Percentiles rank a stretch among this genome's conserved stretches.
These are phyloP conservation scores for Balearica regulorum DNA, from an alignment of 2,797 vertebrate genomes.

Conservation along the genomic window DNA sequence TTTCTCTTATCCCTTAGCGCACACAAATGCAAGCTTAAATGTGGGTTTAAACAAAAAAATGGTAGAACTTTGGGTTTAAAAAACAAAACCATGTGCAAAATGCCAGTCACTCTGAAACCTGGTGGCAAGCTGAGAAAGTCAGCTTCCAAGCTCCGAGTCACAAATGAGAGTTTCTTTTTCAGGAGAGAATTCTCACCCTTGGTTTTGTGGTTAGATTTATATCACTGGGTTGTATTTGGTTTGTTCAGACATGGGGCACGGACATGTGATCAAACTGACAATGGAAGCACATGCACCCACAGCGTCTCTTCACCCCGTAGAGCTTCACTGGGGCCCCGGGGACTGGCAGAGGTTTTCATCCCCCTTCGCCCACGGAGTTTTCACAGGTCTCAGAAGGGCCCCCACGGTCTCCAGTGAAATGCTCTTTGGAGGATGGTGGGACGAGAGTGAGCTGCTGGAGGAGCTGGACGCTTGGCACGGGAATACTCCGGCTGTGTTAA, in stretches of 20 bases:
- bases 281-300: rapidly evolving
- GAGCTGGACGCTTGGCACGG: neutral
- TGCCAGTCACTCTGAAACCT: neutral
- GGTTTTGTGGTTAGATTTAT: neutral
- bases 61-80: slow-evolving; percentile 4
- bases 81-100: neutral
- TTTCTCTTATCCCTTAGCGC: neutral
- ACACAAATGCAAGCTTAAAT: neutral
- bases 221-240: rapidly evolving
- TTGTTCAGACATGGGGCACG: neutral
- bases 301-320: rapidly evolving
- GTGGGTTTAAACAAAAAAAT: neutral
- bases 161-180: neutral
- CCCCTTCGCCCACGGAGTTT: neutral
- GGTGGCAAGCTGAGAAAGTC: neutral
- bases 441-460: neutral
- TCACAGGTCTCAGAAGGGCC: neutral
- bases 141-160: neutral
- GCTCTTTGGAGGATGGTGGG: neutral
- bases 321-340: rapidly evolving
- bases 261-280: neutral
- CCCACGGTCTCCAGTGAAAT: rapidly evolving
- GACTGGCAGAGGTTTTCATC: rapidly evolving
- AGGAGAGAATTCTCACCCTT: neutral
- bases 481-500: rapidly evolving